Evolutionary conservation across 2,797 vertebrate species (phyloP).

Genomic region (Cynopterus sphinx): DNA sequence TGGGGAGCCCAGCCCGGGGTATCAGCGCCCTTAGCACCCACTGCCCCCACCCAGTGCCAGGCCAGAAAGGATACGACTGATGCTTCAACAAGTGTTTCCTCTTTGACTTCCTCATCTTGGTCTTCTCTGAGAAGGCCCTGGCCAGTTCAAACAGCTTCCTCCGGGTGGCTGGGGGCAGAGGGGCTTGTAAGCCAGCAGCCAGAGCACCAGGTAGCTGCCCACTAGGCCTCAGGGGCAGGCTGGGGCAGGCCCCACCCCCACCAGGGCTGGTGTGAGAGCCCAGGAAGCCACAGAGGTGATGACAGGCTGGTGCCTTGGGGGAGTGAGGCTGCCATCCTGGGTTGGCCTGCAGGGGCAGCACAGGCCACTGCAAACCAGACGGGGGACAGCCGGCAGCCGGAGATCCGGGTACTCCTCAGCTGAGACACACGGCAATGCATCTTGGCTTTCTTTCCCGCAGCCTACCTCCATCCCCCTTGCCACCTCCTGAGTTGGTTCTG

Average conservation of each 20-base stretch:
- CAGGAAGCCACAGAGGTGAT: background rate
- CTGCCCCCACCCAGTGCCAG: background rate
- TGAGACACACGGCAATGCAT: background rate
- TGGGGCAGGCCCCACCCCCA: background rate
- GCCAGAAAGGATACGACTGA: constrained; percentile 93
- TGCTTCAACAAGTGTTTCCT: constrained; percentile 93
- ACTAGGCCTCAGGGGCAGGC: background rate
- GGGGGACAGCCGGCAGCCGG: background rate
- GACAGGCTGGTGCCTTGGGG: background rate
- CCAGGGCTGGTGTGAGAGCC: background rate
- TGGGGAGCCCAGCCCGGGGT: background rate
- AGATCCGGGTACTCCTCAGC: constrained; percentile 54
- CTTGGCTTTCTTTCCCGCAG: background rate
- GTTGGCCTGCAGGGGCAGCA: constrained; percentile 65
- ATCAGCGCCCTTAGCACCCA: background rate
- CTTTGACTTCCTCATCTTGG: constrained; percentile 96
- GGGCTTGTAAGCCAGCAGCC: background rate
- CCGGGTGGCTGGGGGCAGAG: constrained; percentile 90
- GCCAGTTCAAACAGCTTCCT: constrained; percentile 99
- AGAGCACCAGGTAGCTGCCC: background rate
- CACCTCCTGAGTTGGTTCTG: constrained; percentile 52
- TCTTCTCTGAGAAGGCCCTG: constrained; percentile 97
- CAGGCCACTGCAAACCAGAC: background rate
- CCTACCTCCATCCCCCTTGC: background rate
- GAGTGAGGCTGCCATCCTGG: background rate